Evolutionary conservation across 2,113 vertebrate genomes (phyloP), one percentile per base, ranked within the genome.

Genomic region (Catharus bicknelli): DNA sequence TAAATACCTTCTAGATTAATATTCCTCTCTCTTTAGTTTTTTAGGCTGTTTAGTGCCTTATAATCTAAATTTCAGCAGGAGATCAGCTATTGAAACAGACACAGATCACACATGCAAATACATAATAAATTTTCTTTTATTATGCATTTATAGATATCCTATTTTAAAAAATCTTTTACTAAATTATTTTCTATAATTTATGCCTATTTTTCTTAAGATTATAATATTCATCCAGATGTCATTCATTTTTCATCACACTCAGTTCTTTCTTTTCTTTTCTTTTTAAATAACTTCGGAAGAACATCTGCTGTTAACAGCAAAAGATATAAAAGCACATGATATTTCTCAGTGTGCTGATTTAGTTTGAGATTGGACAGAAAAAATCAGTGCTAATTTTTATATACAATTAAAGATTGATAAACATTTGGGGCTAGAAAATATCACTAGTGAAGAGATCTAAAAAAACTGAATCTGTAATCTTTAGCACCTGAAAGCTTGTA

Each of bases 401-500:
- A 48, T 66, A 36, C 23, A 90, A 53, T 88, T 95, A 94, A 91
- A 83, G 10, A 92, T 58, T 29, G 16, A 34, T 11, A 50, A 94
- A 92, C 59, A 43, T 61, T 55, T 81, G 43, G 16, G 66, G 7
- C 55, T 80, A 53, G 38, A 47, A 88, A 96, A 92, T 20, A 92
- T 26, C 5, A 34, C 62, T 88, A 77, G 3, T 75, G 55, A 86
- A 94, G 88, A 91, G 5, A 92, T 26, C 32, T 89, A 57, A 94
- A 94, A 87, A 10, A 90, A 15, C 13, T 84, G 63, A 91, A 82
- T 73, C 40, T 79, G 53, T 93, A 95, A 93, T 75, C 36, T 70
- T 42, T 16, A 74, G 20, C 18, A 87, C 63, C 50, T 94, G 51
- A 86, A 94, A 66, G 13, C 63, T 95, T 83, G 29, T 67, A 95